A percentile compares a stretch with the other conserved stretches of the same genome.
These are phyloP conservation scores for Conus canariensis DNA, from an alignment of 2,888 invertebrate species.

Conservation along the genomic window DNA sequence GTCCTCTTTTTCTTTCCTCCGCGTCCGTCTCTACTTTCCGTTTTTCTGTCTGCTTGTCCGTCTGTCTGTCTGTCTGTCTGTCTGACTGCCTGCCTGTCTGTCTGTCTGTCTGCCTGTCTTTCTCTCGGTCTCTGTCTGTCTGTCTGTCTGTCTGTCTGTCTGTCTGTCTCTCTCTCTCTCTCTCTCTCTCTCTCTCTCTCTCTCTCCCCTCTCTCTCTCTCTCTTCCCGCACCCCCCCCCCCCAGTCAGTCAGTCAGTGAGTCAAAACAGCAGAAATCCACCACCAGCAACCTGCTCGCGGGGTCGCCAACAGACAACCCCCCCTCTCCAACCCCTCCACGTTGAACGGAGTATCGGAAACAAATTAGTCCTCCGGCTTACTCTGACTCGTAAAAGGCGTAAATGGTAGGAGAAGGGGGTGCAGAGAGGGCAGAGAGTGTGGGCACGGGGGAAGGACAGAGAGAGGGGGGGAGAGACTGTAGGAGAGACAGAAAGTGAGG, in stretches of 20 bases:
- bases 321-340: too few species aligned
- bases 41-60: not conserved
- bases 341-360: not conserved
- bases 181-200: not conserved
- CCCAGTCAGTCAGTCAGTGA: not conserved
- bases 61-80: not conserved
- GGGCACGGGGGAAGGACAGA: not conserved
- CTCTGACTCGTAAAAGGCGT: not conserved
- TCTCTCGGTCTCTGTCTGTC: not conserved
- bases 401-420: not conserved
- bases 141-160: not conserved
- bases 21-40: not conserved
- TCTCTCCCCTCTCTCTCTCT: not conserved
- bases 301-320: too few species aligned
- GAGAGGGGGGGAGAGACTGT: not conserved
- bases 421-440: not conserved
- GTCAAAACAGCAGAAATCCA: too few species aligned
- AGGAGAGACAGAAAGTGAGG: not conserved
- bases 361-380: slow-evolving; percentile 3
- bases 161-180: not conserved
- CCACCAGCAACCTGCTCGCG: too few species aligned
- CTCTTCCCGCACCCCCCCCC: not conserved
- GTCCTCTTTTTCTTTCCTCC: not conserved
- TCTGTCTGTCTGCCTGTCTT: not conserved
- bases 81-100: not conserved